Percentiles rank a stretch among this genome's conserved stretches.
These are phyloP conservation scores for Shargacucullia verbasci DNA, from an alignment of 2,888 invertebrate species.

Conservation along the genomic window DNA sequence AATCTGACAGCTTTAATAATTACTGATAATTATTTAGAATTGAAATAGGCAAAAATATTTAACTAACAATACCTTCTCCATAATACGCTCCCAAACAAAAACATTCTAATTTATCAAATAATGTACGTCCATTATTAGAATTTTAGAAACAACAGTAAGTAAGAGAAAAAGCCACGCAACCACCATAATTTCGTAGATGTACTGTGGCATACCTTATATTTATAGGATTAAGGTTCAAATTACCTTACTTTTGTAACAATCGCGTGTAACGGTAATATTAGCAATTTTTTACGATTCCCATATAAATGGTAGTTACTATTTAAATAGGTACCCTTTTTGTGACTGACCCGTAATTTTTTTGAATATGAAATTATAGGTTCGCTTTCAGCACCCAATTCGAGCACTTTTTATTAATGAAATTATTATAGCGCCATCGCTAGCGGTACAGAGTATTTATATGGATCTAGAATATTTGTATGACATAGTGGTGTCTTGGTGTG, in stretches of 20 bases:
- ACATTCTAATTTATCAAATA: slow-evolving; percentile 17
- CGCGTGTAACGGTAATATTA: slow-evolving; percentile 33
- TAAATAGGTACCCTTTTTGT: slow-evolving; percentile 39
- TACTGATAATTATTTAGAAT: too few species aligned
- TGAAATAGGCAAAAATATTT: too few species aligned
- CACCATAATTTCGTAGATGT: not conserved
- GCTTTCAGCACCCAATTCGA: slow-evolving; percentile 1
- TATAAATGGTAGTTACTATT: slow-evolving; percentile 15
- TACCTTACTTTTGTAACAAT: slow-evolving; percentile 3
- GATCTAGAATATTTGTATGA: too few species aligned
- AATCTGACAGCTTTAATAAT: too few species aligned
- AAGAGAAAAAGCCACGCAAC: slow-evolving; percentile 32
- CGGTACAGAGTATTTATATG: too few species aligned
- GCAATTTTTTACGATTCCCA: slow-evolving; percentile 31
- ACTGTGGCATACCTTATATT: slow-evolving; percentile 10
- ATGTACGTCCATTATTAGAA: slow-evolving; percentile 7
- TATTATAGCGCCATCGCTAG: too few species aligned
- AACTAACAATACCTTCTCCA: too few species aligned
- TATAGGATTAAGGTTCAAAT: accelerated
- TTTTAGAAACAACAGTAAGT: slow-evolving; percentile 12
- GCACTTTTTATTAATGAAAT: too few species aligned
- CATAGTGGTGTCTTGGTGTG: too few species aligned
- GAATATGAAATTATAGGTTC: slow-evolving; percentile 6
- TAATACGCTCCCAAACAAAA: slow-evolving; percentile 8
- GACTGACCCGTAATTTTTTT: slow-evolving; percentile 23